Percentiles rank a stretch among this genome's conserved stretches.
Evolutionary conservation across 2,113 vertebrate species (phyloP).

Genomic region (Ammodramus savannarum): DNA sequence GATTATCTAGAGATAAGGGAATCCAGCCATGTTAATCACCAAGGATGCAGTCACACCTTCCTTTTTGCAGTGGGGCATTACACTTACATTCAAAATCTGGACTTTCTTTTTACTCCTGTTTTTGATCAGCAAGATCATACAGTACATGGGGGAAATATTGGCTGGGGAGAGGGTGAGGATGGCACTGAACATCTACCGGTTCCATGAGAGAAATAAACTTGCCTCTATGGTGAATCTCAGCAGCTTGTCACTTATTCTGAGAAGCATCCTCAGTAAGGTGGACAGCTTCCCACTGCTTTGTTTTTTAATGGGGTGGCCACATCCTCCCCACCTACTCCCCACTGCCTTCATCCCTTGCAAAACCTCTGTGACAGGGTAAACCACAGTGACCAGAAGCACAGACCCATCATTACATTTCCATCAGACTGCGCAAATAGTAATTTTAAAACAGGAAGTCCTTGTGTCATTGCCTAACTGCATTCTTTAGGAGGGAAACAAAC

Average conservation of each 20-base stretch:
- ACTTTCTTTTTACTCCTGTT: neutral
- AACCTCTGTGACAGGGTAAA: neutral
- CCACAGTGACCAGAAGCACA: slow-evolving; percentile 29
- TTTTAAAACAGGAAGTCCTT: slow-evolving; percentile 34
- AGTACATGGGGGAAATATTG: neutral
- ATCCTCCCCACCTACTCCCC: slow-evolving; percentile 14
- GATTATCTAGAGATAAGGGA: neutral
- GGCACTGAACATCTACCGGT: neutral
- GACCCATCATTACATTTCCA: slow-evolving; percentile 49
- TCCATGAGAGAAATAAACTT: neutral
- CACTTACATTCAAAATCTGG: neutral
- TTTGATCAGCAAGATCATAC: neutral
- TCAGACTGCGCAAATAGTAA: slow-evolving; percentile 14
- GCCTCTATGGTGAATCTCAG: neutral
- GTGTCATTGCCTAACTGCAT: neutral
- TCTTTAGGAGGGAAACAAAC: neutral
- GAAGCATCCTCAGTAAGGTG: neutral
- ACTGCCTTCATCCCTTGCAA: neutral
- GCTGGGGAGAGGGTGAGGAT: neutral
- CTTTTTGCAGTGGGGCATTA: neutral
- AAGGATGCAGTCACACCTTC: neutral
- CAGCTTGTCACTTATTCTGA: neutral
- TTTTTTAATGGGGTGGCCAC: slow-evolving; percentile 16
- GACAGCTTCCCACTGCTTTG: neutral
- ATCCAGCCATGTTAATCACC: neutral